These are phyloP conservation scores for Coenonympha arcania DNA, from an alignment of 2,888 invertebrate genomes.

Conservation along the genomic window DNA sequence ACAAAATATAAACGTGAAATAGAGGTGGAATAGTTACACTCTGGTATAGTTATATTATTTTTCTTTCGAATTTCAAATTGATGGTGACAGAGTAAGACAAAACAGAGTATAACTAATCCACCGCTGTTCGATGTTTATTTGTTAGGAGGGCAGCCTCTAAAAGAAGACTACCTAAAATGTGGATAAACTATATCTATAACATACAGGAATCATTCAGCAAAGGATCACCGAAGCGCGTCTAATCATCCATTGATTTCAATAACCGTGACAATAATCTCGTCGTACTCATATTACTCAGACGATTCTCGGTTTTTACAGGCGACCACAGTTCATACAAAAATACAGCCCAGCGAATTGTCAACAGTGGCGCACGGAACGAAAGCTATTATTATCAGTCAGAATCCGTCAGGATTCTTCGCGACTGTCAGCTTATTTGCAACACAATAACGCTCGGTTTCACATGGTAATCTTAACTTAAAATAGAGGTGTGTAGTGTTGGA, in stretches of 20 bases:
- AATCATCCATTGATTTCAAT: slow-evolving; percentile 22
- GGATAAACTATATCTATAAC: not conserved
- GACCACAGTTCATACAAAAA: slow-evolving; percentile 21
- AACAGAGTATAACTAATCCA: too few species aligned
- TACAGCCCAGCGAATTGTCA: slow-evolving; percentile 28
- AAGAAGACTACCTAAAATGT: too few species aligned
- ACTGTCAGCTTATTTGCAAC: slow-evolving; percentile 58
- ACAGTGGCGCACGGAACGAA: slow-evolving; percentile 54
- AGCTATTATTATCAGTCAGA: slow-evolving; percentile 57
- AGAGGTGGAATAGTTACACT: too few species aligned
- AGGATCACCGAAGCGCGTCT: slow-evolving; percentile 19
- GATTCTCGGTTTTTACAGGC: slow-evolving; percentile 1
- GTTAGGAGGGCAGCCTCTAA: too few species aligned
- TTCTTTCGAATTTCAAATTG: too few species aligned
- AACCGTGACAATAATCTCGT: slow-evolving; percentile 18
- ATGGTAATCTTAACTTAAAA: too few species aligned
- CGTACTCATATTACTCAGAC: slow-evolving; percentile 9
- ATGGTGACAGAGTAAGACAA: too few species aligned
- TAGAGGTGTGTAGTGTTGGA: slow-evolving; percentile 9
- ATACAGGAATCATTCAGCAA: slow-evolving; percentile 18
- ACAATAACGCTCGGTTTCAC: slow-evolving; percentile 38
- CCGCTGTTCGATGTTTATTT: too few species aligned
- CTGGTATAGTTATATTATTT: too few species aligned
- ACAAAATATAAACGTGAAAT: too few species aligned
- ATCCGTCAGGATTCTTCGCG: slow-evolving; percentile 63